Evolutionary conservation across 2,113 vertebrate genomes (phyloP).

Genomic region (Dromiciops gliroides): DNA sequence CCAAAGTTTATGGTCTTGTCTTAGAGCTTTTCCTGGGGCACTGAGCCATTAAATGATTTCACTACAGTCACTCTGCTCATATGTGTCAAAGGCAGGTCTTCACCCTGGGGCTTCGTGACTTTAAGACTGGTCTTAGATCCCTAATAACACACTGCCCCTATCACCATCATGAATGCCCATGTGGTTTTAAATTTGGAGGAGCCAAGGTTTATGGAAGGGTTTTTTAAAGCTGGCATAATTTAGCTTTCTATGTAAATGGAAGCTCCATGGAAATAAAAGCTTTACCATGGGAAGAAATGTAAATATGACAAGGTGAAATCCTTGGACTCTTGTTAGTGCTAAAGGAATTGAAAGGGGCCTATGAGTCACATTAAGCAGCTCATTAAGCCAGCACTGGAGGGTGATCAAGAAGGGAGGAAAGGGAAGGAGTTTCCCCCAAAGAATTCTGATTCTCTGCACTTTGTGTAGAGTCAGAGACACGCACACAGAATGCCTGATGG

Average conservation of each 20-base stretch:
- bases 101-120: neutral
- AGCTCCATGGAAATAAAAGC: neutral
- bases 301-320: neutral
- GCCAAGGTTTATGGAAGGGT: neutral
- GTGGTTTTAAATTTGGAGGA: neutral
- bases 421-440: neutral
- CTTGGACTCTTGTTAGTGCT: neutral
- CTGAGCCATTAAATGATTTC: neutral
- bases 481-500: neutral
- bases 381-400: neutral
- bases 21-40: neutral
- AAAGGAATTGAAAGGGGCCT: neutral
- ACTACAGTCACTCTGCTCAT: neutral
- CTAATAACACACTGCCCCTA: neutral
- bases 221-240: neutral
- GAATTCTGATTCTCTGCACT: neutral
- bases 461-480: neutral
- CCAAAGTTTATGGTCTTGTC: neutral
- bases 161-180: neutral
- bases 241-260: neutral
- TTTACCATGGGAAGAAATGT: neutral
- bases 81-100: neutral
- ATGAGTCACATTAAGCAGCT: neutral
- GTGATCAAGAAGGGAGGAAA: neutral
- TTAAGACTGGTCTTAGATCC: neutral